phyloP scores from a whole-genome alignment of 2,797 vertebrate genomes.

The Notamacropus eugenii region DNA sequence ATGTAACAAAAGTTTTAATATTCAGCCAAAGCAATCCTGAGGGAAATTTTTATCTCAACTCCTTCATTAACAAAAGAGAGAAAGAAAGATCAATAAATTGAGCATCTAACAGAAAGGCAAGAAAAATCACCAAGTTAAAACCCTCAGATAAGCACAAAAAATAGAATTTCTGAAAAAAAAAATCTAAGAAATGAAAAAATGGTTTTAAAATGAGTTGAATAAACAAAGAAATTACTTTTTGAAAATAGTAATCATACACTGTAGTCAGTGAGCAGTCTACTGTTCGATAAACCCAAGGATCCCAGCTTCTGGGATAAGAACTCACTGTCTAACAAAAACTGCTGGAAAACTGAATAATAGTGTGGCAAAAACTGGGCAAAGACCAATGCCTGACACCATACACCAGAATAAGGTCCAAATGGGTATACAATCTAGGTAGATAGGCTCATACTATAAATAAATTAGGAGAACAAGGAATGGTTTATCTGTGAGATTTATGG shows the following conservation, averaged over 20 bases:
- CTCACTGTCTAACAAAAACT: too few relatives aligned
- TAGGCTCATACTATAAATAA: too few relatives aligned
- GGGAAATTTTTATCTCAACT: not conserved
- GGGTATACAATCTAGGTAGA: too few relatives aligned
- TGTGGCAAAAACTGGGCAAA: too few relatives aligned
- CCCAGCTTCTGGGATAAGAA: too few relatives aligned
- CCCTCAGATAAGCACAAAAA: not conserved
- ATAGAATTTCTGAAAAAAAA: not conserved
- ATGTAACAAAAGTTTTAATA: not conserved
- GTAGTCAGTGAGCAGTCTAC: too few relatives aligned
- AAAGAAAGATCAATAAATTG: not conserved
- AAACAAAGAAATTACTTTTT: not conserved
- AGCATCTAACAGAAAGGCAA: not conserved
- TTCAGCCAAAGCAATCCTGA: not conserved
- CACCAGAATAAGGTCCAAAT: too few relatives aligned
- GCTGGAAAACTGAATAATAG: too few relatives aligned
- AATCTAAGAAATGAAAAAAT: not conserved
- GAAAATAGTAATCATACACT: not conserved
- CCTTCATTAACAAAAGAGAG: not conserved
- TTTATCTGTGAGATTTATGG: too few relatives aligned
- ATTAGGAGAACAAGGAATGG: too few relatives aligned
- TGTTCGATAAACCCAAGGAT: too few relatives aligned
- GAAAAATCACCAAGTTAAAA: not conserved
- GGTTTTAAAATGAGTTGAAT: not conserved
- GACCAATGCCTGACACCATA: too few relatives aligned